Percentiles rank a stretch among this genome's conserved stretches.
Conservation (phyloP, 2,888 invertebrate species). For the Smittia sp. region DNA sequence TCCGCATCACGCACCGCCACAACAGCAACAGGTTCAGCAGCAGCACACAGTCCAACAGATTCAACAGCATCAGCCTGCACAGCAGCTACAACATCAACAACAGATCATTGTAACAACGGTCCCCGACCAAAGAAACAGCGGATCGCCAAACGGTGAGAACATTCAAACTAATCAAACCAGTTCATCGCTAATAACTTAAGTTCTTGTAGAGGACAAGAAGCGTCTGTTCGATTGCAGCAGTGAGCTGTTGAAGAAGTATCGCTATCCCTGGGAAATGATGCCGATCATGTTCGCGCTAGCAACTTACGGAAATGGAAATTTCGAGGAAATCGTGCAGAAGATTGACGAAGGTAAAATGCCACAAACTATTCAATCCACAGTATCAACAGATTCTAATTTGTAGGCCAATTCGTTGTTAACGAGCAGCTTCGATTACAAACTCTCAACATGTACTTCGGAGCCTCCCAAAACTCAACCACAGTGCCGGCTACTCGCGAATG, state of each 20-base stretch:
- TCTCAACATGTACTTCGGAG: constrained; percentile 32
- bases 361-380: no score
- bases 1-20: no score
- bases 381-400: background rate
- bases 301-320: constrained; percentile 34
- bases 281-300: constrained; percentile 32
- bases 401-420: constrained; percentile 34
- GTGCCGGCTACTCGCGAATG: constrained; percentile 28
- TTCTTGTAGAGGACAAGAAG: constrained; percentile 16
- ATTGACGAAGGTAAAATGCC: constrained; percentile 29
- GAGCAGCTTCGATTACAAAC: constrained; percentile 31
- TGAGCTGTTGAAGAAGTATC: constrained; percentile 30
- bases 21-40: background rate
- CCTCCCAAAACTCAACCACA: background rate
- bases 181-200: no score
- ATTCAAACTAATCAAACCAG: background rate
- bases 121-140: background rate
- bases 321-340: constrained; percentile 19
- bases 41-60: background rate
- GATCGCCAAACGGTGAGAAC: background rate
- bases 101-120: constrained; percentile 5
- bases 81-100: background rate
- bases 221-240: constrained; percentile 22
- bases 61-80: background rate
- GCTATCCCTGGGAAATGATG: constrained; percentile 40